Conservation (phyloP, 1,140 invertebrate genomes). For the Copidosoma floridanum region DNA sequence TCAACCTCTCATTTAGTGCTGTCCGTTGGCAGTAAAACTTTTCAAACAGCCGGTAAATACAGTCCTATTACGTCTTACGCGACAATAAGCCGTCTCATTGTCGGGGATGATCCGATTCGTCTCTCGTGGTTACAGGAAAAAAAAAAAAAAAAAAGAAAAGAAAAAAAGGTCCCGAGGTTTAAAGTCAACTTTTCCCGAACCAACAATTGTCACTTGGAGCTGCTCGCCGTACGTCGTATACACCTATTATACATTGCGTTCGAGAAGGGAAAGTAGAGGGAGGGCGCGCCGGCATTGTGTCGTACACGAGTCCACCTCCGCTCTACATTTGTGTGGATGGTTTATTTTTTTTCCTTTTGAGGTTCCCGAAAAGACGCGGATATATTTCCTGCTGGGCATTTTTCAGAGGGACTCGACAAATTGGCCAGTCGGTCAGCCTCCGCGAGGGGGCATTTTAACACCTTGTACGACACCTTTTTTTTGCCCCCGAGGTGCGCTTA, state of each 20-base stretch:
- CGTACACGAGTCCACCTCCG: constrained; percentile 37
- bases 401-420: constrained; percentile 41
- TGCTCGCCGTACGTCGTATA: no score
- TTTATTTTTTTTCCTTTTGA: constrained; percentile 14
- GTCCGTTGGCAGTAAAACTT: constrained; percentile 17
- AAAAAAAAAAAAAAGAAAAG: constrained; percentile 23
- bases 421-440: constrained; percentile 34
- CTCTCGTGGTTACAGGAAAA: background rate
- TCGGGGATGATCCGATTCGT: background rate
- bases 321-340: constrained; percentile 20
- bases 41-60: background rate
- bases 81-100: constrained; percentile 7
- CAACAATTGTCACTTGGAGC: background rate
- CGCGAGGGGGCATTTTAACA: constrained; percentile 36
- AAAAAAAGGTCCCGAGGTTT: background rate
- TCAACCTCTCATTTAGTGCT: no score
- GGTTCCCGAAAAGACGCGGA: constrained; percentile 37
- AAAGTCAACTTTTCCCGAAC: constrained; percentile 21
- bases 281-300: no score
- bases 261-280: no score
- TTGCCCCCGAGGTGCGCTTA: no score
- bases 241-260: no score
- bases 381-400: constrained; percentile 45
- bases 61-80: background rate
- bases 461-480: constrained; percentile 26